phyloP scores from a whole-genome alignment of 2,113 vertebrate genomes.

The Dolichotis patagonum region DNA sequence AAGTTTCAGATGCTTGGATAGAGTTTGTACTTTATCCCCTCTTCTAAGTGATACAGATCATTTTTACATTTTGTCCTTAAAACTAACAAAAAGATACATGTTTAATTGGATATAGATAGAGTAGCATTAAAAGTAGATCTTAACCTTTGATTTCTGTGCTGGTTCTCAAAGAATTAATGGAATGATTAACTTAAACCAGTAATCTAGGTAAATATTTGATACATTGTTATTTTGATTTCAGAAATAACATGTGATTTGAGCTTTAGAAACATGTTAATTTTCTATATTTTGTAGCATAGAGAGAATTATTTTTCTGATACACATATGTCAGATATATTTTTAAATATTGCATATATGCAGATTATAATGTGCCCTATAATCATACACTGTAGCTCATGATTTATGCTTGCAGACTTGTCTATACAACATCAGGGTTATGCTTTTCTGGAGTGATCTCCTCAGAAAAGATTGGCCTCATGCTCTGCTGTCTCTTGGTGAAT shows the following conservation, averaged over 20 bases:
- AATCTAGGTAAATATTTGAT: constrained; percentile 63
- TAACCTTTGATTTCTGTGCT: constrained; percentile 37
- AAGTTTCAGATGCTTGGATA: neutral
- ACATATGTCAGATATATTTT: constrained; percentile 65
- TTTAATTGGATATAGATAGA: constrained; percentile 38
- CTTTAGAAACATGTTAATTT: constrained; percentile 52
- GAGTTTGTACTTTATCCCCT: neutral
- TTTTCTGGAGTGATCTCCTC: constrained; percentile 54
- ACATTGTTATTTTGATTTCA: constrained; percentile 60
- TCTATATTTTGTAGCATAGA: constrained; percentile 42
- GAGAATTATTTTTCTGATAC: constrained; percentile 67
- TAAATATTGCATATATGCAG: constrained; percentile 40
- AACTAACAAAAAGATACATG: constrained; percentile 28
- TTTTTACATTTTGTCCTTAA: constrained; percentile 36
- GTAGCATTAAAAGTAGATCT: constrained; percentile 36
- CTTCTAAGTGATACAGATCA: neutral
- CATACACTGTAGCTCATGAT: neutral
- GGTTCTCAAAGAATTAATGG: constrained; percentile 44
- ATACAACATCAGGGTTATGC: constrained; percentile 3
- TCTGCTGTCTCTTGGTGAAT: constrained; percentile 27
- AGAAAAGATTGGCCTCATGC: constrained; percentile 15
- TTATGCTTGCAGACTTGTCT: constrained; percentile 47
- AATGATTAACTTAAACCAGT: constrained; percentile 64
- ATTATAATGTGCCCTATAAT: constrained; percentile 55
- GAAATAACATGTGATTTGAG: constrained; percentile 50